Evolutionary conservation across 1,140 invertebrate species (phyloP).

Genomic region (Lasioglossum baleicum): DNA sequence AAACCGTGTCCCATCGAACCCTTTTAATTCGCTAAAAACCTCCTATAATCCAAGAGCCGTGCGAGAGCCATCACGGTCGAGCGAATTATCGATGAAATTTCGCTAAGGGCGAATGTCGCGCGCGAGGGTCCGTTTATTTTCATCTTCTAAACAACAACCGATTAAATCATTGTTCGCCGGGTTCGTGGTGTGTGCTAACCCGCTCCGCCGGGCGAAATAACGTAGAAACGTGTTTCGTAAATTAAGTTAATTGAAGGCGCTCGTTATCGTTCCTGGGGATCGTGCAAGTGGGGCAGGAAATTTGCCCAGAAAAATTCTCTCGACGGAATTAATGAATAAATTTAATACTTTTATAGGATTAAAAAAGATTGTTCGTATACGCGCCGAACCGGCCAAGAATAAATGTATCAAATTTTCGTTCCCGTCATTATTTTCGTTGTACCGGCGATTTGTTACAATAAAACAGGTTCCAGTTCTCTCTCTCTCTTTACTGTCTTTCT

Average conservation of each 20-base stretch:
- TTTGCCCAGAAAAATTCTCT: background rate
- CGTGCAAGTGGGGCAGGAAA: background rate
- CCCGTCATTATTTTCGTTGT: background rate
- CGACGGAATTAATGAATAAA: background rate
- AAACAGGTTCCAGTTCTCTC: no score
- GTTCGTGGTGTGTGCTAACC: background rate
- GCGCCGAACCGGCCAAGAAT: no score
- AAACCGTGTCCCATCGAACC: background rate
- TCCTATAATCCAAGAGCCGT: slow-evolving; percentile 2
- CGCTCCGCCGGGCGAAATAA: background rate
- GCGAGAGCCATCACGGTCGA: slow-evolving; percentile 5
- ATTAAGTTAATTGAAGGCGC: background rate
- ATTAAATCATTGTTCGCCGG: background rate
- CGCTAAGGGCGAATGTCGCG: background rate
- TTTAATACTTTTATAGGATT: slow-evolving; percentile 1
- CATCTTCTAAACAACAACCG: background rate
- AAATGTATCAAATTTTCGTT: background rate
- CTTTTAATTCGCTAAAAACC: slow-evolving; percentile 8
- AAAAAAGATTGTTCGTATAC: no score
- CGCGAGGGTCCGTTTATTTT: slow-evolving; percentile 30
- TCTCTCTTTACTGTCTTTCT: background rate
- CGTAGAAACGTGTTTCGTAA: no score
- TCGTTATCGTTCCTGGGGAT: background rate
- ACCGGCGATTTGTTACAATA: background rate
- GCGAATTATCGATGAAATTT: slow-evolving; percentile 27